Conservation (phyloP, 1,140 invertebrate genomes). For the Lordiphosa stackelbergi region DNA sequence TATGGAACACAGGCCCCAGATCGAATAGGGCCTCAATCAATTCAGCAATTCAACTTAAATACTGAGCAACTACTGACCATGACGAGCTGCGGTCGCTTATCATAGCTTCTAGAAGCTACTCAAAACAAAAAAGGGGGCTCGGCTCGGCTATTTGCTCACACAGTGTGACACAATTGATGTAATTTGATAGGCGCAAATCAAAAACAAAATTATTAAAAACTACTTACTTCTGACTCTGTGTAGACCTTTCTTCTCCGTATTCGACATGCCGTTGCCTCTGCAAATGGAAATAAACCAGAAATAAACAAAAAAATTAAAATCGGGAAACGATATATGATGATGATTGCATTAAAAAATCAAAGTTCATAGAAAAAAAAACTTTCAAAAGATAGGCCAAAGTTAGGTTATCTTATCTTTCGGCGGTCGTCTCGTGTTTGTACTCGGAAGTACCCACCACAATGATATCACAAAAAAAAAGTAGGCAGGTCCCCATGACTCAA, state of each 20-base stretch:
- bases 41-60: constrained; percentile 1
- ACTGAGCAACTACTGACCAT: constrained; percentile 19
- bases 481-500: constrained; percentile 43
- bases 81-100: constrained; percentile 28
- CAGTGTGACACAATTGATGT: constrained; percentile 11
- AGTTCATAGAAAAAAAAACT: constrained; percentile 45
- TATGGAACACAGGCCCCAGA: constrained; percentile 16
- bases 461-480: constrained; percentile 4
- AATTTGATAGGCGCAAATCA: constrained; percentile 14
- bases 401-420: constrained; percentile 28
- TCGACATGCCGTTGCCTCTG: constrained; percentile 53
- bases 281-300: constrained; percentile 34
- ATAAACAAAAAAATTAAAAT: constrained; percentile 30
- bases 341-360: constrained; percentile 6
- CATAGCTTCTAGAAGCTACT: constrained; percentile 16
- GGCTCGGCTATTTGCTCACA: constrained; percentile 22
- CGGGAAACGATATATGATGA: constrained; percentile 24
- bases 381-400: constrained; percentile 8
- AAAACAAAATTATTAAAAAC: constrained; percentile 16
- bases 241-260: constrained; percentile 61
- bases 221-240: constrained; percentile 67
- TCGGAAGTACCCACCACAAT: constrained; percentile 26
- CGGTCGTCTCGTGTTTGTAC: constrained; percentile 38
- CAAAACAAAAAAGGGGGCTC: constrained; percentile 48
- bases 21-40: constrained; percentile 20